Evolutionary conservation across 2,797 vertebrate genomes (phyloP), one percentile per base, ranked within the genome.

Genomic region (Hydrocynus forskahlii): DNA sequence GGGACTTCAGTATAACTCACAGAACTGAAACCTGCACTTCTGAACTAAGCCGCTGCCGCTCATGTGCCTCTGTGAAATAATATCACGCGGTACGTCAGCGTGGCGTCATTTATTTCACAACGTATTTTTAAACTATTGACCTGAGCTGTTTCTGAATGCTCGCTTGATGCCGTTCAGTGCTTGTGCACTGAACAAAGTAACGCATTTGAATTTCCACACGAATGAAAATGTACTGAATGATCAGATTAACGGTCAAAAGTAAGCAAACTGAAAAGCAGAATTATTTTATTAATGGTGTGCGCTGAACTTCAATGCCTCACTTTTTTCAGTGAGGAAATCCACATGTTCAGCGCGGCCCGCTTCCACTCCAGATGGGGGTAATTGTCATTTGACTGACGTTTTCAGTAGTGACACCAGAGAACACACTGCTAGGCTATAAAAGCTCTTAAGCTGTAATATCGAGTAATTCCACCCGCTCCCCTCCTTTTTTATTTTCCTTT

Each of bases 351-450:
- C 62, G 10, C 10, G 9, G 48, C 48, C 48, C 1, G 35, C 21
- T 57, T 38, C 29, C 35, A 73, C 17, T 57, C 71, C 71, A 73
- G 17, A 59, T 40, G 71, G 71, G 19, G 25, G 9, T 54, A 57
- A 73, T 59, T 38, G 54, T 57, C 52, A 21, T 55, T 72, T 72
- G 70, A 73, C 21, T 38, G 71, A 55, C 54, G 35, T 73, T 57
- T 73, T 73, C 29, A 74, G 71, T 38, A 57, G 71, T 57, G 50
- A 74, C 67, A 69, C 67, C n/a, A 69, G 17, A 19, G 23, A 69
- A 69, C 25, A 38, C 8, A 19, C 4, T 50, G 19, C 43, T 40
- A 57, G 52, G 54, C 21, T 35, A 73, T 19, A 57, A 40, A 55
- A 73, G 63, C 63, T 74, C 63, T 25, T 63, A 8, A 43, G 17